phyloP scores from a whole-genome alignment of 35 echinoderm and acorn worm species.

The Lytechinus pictus region DNA sequence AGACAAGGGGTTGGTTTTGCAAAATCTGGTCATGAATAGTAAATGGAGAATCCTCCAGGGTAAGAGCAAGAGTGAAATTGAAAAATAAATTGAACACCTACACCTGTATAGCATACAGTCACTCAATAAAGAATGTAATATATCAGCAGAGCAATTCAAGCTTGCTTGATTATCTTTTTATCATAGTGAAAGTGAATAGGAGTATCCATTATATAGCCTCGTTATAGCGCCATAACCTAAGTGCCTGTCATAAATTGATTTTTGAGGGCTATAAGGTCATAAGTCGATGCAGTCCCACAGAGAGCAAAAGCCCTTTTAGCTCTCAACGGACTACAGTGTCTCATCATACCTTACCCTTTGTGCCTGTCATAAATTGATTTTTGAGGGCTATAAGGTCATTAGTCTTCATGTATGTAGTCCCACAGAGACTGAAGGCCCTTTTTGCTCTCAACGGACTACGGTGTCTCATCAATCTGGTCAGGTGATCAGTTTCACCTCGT shows the following conservation, averaged over 20 bases:
- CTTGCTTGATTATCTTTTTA: neutral
- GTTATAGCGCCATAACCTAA: neutral
- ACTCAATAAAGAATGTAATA: neutral
- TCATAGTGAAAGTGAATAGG: neutral
- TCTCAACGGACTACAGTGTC: neutral
- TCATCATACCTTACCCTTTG: neutral
- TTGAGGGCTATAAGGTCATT: neutral
- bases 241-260: neutral
- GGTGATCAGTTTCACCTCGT: neutral
- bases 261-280: neutral
- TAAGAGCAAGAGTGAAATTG: neutral
- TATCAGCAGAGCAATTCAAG: neutral
- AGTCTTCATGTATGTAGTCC: neutral
- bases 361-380: neutral
- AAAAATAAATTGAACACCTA: neutral
- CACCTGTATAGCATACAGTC: neutral
- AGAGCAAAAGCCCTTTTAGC: neutral
- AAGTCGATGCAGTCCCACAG: neutral
- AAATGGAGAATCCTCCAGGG: no score
- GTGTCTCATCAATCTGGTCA: constrained; percentile 1
- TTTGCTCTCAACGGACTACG: neutral
- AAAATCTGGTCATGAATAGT: no score
- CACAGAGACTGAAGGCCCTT: neutral
- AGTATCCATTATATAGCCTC: neutral
- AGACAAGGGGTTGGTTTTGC: no score